Evolutionary conservation across 2,113 vertebrate genomes (phyloP).

Genomic region (Spea bombifrons): DNA sequence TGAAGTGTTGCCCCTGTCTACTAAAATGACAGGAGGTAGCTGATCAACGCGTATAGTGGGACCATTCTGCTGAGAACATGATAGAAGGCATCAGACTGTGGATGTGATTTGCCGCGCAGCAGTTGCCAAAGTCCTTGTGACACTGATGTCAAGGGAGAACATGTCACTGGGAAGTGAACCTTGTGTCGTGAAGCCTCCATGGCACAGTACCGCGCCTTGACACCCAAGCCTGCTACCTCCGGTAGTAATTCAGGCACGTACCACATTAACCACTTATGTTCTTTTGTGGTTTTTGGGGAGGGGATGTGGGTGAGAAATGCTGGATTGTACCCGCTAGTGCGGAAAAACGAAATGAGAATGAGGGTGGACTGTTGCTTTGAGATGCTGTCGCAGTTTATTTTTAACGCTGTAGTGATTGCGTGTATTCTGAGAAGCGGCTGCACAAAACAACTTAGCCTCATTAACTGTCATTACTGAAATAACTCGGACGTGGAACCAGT

Average conservation of each 20-base stretch:
- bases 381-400: constrained; percentile 41
- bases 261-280: constrained; percentile 21
- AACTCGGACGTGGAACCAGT: constrained; percentile 26
- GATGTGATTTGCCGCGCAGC: constrained; percentile 25
- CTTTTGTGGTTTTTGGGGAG: background rate
- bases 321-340: constrained; percentile 26
- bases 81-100: constrained; percentile 32
- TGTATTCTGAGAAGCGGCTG: constrained; percentile 15
- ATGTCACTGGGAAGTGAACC: constrained; percentile 39
- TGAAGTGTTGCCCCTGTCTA: background rate
- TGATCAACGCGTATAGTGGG: background rate
- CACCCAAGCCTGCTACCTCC: constrained; percentile 13
- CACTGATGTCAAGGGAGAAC: constrained; percentile 32
- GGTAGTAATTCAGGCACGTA: constrained; percentile 11
- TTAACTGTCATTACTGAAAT: constrained; percentile 45
- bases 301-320: background rate
- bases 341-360: constrained; percentile 44
- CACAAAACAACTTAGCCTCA: constrained; percentile 38
- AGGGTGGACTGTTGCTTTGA: constrained; percentile 35
- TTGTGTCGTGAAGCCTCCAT: constrained; percentile 26
- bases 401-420: constrained; percentile 37
- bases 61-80: background rate
- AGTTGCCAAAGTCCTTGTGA: constrained; percentile 33
- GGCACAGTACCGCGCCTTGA: constrained; percentile 5
- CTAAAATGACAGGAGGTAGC: background rate